phyloP scores from a whole-genome alignment of 2,888 invertebrate genomes.

The Tiliacea aurago region DNA sequence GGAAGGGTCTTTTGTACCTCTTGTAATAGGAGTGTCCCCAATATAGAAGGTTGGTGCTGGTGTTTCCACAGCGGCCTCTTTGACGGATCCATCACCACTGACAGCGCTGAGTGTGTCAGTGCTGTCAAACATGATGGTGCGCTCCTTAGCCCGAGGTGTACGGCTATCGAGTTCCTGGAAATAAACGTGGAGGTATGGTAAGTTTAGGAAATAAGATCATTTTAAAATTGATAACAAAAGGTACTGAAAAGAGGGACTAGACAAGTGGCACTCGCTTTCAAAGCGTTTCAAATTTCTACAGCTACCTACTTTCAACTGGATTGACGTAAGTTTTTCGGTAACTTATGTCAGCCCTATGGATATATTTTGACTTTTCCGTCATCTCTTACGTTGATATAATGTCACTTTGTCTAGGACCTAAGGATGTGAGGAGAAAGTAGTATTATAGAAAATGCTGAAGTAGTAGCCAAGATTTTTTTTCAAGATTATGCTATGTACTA shows the following conservation, averaged over 20 bases:
- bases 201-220: not conserved
- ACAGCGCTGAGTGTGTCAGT: slow-evolving; percentile 88
- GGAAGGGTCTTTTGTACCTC: slow-evolving; percentile 73
- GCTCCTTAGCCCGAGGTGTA: slow-evolving; percentile 84
- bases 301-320: not conserved
- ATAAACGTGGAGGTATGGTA: not conserved
- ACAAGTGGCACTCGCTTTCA: not conserved
- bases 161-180: slow-evolving; percentile 84
- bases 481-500: not conserved
- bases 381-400: not conserved
- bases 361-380: not conserved
- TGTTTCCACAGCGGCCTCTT: slow-evolving; percentile 82
- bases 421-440: not conserved
- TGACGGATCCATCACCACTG: slow-evolving; percentile 85
- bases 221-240: not conserved
- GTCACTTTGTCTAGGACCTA: slow-evolving; percentile 1
- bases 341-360: not conserved
- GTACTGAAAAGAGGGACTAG: not conserved
- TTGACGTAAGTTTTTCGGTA: not conserved
- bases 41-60: slow-evolving; percentile 88
- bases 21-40: slow-evolving; percentile 87
- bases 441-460: not conserved
- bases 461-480: not conserved
- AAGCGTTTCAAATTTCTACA: not conserved
- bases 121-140: slow-evolving; percentile 89